Conservation (phyloP, 2,113 vertebrate species). For the Donacobius atricapilla region DNA sequence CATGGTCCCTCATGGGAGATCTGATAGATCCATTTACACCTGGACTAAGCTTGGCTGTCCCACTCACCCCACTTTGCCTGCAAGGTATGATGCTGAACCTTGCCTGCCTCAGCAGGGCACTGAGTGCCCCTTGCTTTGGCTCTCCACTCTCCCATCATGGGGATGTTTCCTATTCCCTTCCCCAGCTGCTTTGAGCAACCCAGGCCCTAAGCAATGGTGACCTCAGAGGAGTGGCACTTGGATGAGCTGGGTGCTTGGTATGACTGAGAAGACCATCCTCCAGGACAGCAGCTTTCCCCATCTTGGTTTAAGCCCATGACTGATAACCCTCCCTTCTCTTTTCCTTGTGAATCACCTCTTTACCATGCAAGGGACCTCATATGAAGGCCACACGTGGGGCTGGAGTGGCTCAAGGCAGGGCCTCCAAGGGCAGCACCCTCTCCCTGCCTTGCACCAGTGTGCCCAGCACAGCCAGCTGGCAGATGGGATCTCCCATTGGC, state of each 20-base stretch:
- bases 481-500: background rate
- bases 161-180: background rate
- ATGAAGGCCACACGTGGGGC: background rate
- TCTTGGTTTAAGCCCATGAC: background rate
- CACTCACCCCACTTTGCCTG: fast-evolving
- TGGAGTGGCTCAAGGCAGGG: background rate
- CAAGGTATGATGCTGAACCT: fast-evolving
- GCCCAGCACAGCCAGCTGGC: background rate
- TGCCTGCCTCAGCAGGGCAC: background rate
- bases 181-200: background rate
- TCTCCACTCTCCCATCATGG: background rate
- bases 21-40: background rate
- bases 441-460: background rate
- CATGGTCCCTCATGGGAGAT: fast-evolving
- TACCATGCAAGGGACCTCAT: background rate
- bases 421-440: background rate
- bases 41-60: background rate
- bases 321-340: background rate
- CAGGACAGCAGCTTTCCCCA: background rate
- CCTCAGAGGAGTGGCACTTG: background rate
- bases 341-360: background rate
- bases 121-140: background rate
- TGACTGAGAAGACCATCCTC: background rate
- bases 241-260: background rate
- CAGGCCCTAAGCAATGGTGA: fast-evolving